phyloP scores from a whole-genome alignment of 2,888 invertebrate species.

The Anoplius nigerrimus region DNA sequence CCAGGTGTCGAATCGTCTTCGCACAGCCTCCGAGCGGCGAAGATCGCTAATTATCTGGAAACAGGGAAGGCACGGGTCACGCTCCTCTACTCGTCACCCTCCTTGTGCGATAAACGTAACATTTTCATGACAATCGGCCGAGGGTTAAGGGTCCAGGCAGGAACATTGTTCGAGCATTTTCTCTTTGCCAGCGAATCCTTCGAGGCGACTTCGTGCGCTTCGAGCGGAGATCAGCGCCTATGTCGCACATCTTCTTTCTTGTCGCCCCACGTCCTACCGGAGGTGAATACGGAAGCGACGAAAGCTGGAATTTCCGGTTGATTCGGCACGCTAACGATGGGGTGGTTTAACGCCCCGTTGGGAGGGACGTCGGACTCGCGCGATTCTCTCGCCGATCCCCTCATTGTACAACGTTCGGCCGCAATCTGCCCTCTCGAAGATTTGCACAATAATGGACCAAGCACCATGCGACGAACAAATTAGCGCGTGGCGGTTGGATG shows the following conservation, averaged over 20 bases:
- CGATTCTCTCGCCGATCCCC: slow-evolving; percentile 37
- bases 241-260: neutral
- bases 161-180: slow-evolving; percentile 39
- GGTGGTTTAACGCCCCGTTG: slow-evolving; percentile 59
- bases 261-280: neutral
- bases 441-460: slow-evolving; percentile 74
- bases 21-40: neutral
- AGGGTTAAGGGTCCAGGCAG: slow-evolving; percentile 7
- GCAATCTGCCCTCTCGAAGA: slow-evolving; percentile 58
- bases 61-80: slow-evolving; percentile 23
- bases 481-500: slow-evolving; percentile 63
- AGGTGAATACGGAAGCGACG: slow-evolving; percentile 68
- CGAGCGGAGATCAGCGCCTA: too few relatives aligned
- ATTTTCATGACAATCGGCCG: slow-evolving; percentile 69
- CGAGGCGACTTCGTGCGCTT: slow-evolving; percentile 10
- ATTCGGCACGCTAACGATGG: slow-evolving; percentile 75
- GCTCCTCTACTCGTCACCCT: neutral
- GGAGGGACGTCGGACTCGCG: slow-evolving; percentile 46
- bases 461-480: slow-evolving; percentile 61
- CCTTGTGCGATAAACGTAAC: slow-evolving; percentile 55
- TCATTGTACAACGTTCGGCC: slow-evolving; percentile 59
- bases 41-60: slow-evolving; percentile 55
- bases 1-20: slow-evolving; percentile 44
- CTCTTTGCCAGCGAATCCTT: slow-evolving; percentile 35
- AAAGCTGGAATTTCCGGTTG: slow-evolving; percentile 76